These are phyloP conservation scores for Laspeyria flexula DNA, from an alignment of 2,888 invertebrate genomes.

Conservation along the genomic window DNA sequence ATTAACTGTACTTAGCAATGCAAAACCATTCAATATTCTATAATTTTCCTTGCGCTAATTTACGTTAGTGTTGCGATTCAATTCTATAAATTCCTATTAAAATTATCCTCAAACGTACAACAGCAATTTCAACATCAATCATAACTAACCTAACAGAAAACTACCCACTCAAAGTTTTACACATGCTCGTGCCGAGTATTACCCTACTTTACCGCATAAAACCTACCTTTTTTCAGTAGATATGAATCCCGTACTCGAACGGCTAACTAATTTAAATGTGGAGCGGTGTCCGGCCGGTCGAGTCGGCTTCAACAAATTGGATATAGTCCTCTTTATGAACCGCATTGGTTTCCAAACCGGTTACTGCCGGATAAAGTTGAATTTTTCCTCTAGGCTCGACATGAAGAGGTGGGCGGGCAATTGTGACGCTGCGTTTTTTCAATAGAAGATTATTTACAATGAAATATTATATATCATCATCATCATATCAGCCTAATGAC, in stretches of 20 bases:
- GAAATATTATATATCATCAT: too few species aligned
- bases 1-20: too few species aligned
- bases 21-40: too few species aligned
- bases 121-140: not conserved
- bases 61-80: too few species aligned
- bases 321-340: slow-evolving; percentile 63
- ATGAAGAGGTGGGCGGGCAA: slow-evolving; percentile 6
- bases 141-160: not conserved
- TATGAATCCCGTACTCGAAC: slow-evolving; percentile 7
- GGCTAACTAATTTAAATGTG: slow-evolving; percentile 52
- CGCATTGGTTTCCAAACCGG: slow-evolving; percentile 50
- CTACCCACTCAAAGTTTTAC: not conserved
- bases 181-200: not conserved
- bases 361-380: slow-evolving; percentile 48
- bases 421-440: slow-evolving; percentile 6
- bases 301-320: slow-evolving; percentile 56
- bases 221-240: slow-evolving; percentile 4
- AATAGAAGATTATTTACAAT: too few species aligned
- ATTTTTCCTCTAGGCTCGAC: slow-evolving; percentile 32
- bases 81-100: too few species aligned
- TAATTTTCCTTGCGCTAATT: too few species aligned
- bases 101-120: too few species aligned
- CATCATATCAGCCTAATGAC: too few species aligned
- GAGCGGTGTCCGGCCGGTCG: slow-evolving; percentile 43
- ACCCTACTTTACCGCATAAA: slow-evolving; percentile 2